Evolutionary conservation across 2,888 invertebrate genomes (phyloP).

Genomic region (Phengaris alcon): DNA sequence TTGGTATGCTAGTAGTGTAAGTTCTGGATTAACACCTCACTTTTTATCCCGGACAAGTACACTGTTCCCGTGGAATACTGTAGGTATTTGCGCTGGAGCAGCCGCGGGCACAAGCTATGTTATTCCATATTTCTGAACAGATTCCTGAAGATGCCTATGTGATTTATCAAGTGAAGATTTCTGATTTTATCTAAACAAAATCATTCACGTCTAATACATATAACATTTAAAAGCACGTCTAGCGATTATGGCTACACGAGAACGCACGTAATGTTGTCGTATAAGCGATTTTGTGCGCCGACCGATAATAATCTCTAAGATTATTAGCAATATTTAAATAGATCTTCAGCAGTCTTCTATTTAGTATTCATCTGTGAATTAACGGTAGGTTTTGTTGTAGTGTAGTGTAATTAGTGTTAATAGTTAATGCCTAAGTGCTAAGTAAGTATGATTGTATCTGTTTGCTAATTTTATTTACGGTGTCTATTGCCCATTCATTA

Average conservation of each 20-base stretch:
- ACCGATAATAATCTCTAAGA: neutral
- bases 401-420: slow-evolving; percentile 5
- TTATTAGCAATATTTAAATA: slow-evolving; percentile 10
- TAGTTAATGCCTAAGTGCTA: slow-evolving; percentile 4
- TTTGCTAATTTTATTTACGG: slow-evolving; percentile 4
- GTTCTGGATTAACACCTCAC: too few species aligned
- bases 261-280: slow-evolving; percentile 1
- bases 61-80: too few species aligned
- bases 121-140: too few species aligned
- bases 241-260: neutral
- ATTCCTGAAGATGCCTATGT: neutral
- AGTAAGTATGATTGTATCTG: slow-evolving; percentile 25
- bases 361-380: slow-evolving; percentile 3
- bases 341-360: neutral
- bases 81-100: too few species aligned
- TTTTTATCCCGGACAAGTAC: too few species aligned
- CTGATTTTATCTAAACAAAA: neutral
- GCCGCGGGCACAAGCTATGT: too few species aligned
- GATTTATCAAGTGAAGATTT: slow-evolving; percentile 9
- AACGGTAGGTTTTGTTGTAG: neutral
- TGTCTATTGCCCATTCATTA: too few species aligned
- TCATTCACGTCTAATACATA: too few species aligned
- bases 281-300: slow-evolving; percentile 1
- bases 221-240: slow-evolving; percentile 7
- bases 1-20: too few species aligned